phyloP scores from a whole-genome alignment of 2,797 vertebrate genomes.

The Pogoniulus pusillus region DNA sequence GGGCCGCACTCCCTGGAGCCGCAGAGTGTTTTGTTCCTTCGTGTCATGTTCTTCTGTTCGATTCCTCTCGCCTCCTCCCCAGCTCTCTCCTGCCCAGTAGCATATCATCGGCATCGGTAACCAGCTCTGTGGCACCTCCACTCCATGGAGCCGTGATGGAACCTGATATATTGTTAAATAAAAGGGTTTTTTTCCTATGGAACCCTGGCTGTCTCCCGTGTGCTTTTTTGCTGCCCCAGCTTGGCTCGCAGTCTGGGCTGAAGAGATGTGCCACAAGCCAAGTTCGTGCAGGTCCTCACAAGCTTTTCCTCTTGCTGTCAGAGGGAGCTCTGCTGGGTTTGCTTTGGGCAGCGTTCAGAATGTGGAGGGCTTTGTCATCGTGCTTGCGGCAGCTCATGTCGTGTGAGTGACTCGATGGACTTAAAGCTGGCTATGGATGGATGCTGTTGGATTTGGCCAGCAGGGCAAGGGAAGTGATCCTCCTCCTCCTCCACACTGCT shows the following conservation, averaged over 20 bases:
- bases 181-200: conserved; percentile 80
- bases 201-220: conserved; percentile 25
- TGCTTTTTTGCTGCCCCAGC: conserved; percentile 28
- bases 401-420: background rate
- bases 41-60: conserved; percentile 53
- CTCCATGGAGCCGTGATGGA: conserved; percentile 77
- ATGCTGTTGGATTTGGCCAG: background rate
- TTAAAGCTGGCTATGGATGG: background rate
- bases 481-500: no score
- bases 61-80: conserved; percentile 48
- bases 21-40: conserved; percentile 24
- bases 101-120: conserved; percentile 67
- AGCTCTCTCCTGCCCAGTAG: conserved; percentile 60
- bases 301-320: no score
- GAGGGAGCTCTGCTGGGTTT: background rate
- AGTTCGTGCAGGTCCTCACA: accelerated
- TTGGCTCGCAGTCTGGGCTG: background rate
- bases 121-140: conserved; percentile 65
- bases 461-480: no score
- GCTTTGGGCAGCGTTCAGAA: background rate
- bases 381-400: background rate
- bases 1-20: background rate
- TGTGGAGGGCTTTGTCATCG: background rate
- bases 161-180: conserved; percentile 81
- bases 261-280: background rate